A percentile compares a stretch with the other conserved stretches of the same genome.
phyloP scores from a whole-genome alignment of 2,113 vertebrate genomes.

The Apistogramma diplotaenia region DNA sequence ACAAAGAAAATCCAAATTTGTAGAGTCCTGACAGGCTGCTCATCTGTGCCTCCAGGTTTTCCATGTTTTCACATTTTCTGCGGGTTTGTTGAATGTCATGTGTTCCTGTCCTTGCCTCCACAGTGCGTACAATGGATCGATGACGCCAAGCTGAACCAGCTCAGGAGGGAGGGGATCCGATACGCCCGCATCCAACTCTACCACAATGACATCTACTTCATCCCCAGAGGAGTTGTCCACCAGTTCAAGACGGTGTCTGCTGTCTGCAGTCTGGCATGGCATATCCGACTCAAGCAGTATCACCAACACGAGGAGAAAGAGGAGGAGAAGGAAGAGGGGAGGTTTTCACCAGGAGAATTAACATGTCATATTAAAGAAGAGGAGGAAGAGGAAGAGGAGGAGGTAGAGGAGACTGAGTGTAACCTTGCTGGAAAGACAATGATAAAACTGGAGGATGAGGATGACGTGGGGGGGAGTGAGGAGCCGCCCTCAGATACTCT shows the following conservation, averaged over 20 bases:
- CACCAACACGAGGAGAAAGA: slow-evolving; percentile 72
- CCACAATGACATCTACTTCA: slow-evolving; percentile 99
- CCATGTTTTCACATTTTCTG: not conserved
- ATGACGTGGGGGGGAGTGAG: slow-evolving; percentile 4
- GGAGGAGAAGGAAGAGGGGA: slow-evolving; percentile 13
- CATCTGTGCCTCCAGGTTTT: not conserved
- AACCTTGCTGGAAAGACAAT: slow-evolving; percentile 6
- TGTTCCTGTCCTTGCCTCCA: not conserved
- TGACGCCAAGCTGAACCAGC: slow-evolving; percentile 97
- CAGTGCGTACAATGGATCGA: slow-evolving; percentile 99
- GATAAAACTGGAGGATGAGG: slow-evolving; percentile 28
- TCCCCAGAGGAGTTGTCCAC: slow-evolving; percentile 96
- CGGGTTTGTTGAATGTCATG: not conserved
- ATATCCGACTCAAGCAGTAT: slow-evolving; percentile 91
- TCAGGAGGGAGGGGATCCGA: slow-evolving; percentile 95
- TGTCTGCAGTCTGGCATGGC: slow-evolving; percentile 98
- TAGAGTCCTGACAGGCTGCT: no score
- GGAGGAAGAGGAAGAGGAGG: slow-evolving; percentile 35
- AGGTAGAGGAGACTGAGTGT: slow-evolving; percentile 9
- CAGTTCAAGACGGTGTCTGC: slow-evolving; percentile 99
- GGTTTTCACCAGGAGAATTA: not conserved
- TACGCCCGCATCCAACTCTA: slow-evolving; percentile 97
- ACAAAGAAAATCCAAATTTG: not conserved
- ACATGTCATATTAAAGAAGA: slow-evolving; percentile 44
- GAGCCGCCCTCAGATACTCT: slow-evolving; percentile 8